Base-by-base conservation (phyloP, 2,888 invertebrate genomes). In the Dugesia japonica region DNA sequence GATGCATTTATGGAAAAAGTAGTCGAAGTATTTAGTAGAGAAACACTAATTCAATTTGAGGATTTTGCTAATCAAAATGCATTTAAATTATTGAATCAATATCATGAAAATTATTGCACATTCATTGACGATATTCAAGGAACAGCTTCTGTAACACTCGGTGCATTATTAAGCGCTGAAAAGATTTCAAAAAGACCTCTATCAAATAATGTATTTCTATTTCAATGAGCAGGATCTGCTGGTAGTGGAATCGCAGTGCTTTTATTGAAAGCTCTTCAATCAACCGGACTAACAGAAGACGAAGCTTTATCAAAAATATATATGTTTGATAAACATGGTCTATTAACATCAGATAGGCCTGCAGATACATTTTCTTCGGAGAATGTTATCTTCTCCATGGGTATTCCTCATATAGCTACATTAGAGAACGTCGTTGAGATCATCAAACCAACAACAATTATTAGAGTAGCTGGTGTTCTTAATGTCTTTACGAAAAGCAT, bases 41-140 rank as follows among this genome's bases (percentile, higher is more conserved):
- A 85, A 78, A 85, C 85, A 72, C 81, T 87, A 76, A 86, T 89
- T 74, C 90, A 76, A 99, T 98, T 83, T 88, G 90, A 9, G 98
- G 98, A 86, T 98, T 98, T 4, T n/a, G n/a, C n/a, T n/a, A 99
- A 98, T 83, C 88, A 90, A 9, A 98, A 98, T 86, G 98, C 98
- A 4, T 98, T 97, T 87, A 87, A 91, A 38, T 87, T 98, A 76
- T 87, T 98, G 79, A 90, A 89, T 81, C 92, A 91, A 84, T 98
- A 97, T 86, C 89, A 92, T 56, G 87, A 91, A 81, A 84, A 88
- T 82, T 90, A 91, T 85, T 97, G 95, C 86, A 94, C 93, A 17
- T 98, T 98, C 86, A 98, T 98, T 86, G 98, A 98, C 84, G 98
- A 98, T 84, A 98, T 98, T 83, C 95, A 98, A 56, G 56, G 56